Conservation (phyloP, 2,888 invertebrate genomes). For the Metalampra italica region DNA sequence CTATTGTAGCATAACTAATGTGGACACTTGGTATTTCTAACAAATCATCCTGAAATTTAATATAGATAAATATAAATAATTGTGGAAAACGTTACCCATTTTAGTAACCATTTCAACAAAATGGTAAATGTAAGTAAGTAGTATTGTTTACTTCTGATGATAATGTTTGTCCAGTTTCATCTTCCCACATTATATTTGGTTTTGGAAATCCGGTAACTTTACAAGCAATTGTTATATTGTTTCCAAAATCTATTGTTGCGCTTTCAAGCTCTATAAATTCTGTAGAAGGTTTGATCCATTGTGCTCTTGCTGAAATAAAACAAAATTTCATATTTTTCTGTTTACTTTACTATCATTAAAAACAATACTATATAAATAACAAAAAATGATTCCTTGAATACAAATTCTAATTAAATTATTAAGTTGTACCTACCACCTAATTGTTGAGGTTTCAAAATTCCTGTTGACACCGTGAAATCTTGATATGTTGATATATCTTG, state of each 20-base stretch:
- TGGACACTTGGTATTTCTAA: slow-evolving; percentile 46
- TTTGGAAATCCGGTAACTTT: slow-evolving; percentile 46
- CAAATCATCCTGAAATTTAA: slow-evolving; percentile 33
- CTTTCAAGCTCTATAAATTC: slow-evolving; percentile 34
- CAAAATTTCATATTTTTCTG: not conserved
- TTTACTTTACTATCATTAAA: too few species aligned
- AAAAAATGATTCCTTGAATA: too few species aligned
- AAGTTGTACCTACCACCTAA: slow-evolving; percentile 23
- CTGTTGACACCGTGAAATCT: slow-evolving; percentile 26
- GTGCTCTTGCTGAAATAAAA: slow-evolving; percentile 19
- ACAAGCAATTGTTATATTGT: slow-evolving; percentile 39
- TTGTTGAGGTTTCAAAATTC: slow-evolving; percentile 29
- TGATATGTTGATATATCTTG: slow-evolving; percentile 23
- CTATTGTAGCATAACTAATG: slow-evolving; percentile 45
- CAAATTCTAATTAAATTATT: not conserved
- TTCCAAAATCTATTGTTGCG: slow-evolving; percentile 32
- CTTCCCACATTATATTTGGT: slow-evolving; percentile 50
- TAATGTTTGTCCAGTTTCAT: slow-evolving; percentile 21
- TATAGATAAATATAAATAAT: not conserved
- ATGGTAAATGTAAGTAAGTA: too few species aligned
- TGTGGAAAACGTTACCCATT: not conserved
- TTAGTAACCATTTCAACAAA: too few species aligned
- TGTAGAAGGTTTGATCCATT: slow-evolving; percentile 24
- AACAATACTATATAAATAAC: too few species aligned
- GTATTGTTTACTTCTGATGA: slow-evolving; percentile 23